Base-by-base conservation (phyloP, 2,797 vertebrate genomes). In the Morus bassanus region DNA sequence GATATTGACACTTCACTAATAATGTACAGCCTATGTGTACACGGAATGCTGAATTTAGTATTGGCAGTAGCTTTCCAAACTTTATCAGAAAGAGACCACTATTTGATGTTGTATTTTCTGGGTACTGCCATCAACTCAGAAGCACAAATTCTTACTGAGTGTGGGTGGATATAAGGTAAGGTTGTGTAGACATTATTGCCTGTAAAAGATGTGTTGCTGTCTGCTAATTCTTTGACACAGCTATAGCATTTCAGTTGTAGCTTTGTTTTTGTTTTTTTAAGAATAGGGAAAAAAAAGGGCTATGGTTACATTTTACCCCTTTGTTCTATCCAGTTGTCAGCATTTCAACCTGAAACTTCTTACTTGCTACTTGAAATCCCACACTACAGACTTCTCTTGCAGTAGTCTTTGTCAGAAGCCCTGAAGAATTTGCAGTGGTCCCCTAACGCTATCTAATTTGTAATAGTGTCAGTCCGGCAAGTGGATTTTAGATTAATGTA, bases 401-500 rank as follows among this genome's bases (percentile, higher is more conserved):
- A 39, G 48, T 83, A 65, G 45, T 89, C 39, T 72, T 46, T 94
- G 87, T 95, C 65, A 67, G 74, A 87, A 76, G 43, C 13, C 2
- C 53, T 74, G 63, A 85, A 74, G 56, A 95, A 93, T 59, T 92
- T 94, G 57, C 88, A 83, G 43, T 79, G 85, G 73, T 69, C 51
- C 67, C 30, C n/a, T 75, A 88, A 64, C 28, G n/a, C 39, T 87
- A 51, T 87, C 61, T 76, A 12, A 83, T 95, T 84, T 94, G 85
- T 96, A 91, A 83, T 45, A 59, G 50, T 90, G 37, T 73, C 50
- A 70, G 54, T 88, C 61, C 91, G 60, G 65, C 67, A 81, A 88
- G 68, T 88, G 83, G 59, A 69, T 96, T 86, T 85, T 79, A 81
- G 73, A 76, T 94, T 63, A 50, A 95, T 93, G 90, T 89, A 96